These are phyloP conservation scores for Panorpa germanica DNA, from an alignment of 2,888 invertebrate genomes.

Conservation along the genomic window DNA sequence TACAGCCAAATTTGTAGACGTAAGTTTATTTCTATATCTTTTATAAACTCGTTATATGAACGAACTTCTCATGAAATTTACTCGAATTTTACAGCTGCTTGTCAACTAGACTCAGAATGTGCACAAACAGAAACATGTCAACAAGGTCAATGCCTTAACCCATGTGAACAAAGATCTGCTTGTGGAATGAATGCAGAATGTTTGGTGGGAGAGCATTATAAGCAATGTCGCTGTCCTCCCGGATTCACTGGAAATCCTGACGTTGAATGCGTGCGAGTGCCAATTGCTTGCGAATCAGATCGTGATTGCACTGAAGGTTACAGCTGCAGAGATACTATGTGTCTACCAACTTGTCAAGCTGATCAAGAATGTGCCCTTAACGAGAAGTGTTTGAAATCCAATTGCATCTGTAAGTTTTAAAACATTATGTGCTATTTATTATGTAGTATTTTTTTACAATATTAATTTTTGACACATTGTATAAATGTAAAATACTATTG, in stretches of 20 bases:
- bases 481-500: neutral
- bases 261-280: slow-evolving; percentile 72
- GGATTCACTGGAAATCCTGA: slow-evolving; percentile 74
- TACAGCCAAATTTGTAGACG: slow-evolving; percentile 65
- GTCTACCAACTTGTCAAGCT: slow-evolving; percentile 50
- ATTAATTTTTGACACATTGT: neutral
- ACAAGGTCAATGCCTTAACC: slow-evolving; percentile 64
- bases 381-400: slow-evolving; percentile 68
- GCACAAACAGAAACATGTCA: slow-evolving; percentile 58
- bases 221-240: slow-evolving; percentile 65
- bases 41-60: no score
- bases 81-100: slow-evolving; percentile 37
- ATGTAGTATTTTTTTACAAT: slow-evolving; percentile 8
- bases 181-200: slow-evolving; percentile 78
- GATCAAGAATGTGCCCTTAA: slow-evolving; percentile 78
- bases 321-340: slow-evolving; percentile 64
- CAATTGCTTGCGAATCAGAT: slow-evolving; percentile 49
- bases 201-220: slow-evolving; percentile 45
- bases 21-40: slow-evolving; percentile 27
- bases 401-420: slow-evolving; percentile 53
- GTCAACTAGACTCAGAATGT: slow-evolving; percentile 64
- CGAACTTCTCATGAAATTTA: neutral
- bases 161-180: slow-evolving; percentile 52
- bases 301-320: slow-evolving; percentile 52
- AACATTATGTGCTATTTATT: slow-evolving; percentile 8